phyloP scores from a whole-genome alignment of 2,797 vertebrate species.

The Cephalopachus bancanus region DNA sequence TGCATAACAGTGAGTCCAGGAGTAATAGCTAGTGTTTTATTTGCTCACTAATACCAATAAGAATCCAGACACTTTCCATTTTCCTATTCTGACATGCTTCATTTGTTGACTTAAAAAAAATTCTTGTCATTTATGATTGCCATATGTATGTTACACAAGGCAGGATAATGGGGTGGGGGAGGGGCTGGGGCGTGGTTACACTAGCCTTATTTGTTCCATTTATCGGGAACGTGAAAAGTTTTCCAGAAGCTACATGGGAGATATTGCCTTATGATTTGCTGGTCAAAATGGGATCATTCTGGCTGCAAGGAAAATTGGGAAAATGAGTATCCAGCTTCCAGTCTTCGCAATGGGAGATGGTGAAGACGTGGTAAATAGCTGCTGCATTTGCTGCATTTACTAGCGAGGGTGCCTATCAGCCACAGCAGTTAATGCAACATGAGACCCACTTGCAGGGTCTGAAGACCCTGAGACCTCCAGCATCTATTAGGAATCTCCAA shows the following conservation, averaged over 20 bases:
- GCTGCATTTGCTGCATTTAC: background rate
- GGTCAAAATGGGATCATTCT: background rate
- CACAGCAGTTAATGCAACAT: background rate
- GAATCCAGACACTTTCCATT: background rate
- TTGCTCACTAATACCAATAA: background rate
- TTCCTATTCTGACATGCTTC: slow-evolving; percentile 1
- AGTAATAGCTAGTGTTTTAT: background rate
- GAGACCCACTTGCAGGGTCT: background rate
- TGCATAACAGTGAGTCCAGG: background rate
- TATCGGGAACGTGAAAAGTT: background rate
- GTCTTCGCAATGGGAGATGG: background rate
- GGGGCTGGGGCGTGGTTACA: background rate
- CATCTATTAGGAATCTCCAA: background rate
- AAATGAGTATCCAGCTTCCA: background rate
- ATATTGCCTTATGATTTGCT: background rate
- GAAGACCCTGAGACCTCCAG: background rate
- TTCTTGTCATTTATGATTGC: background rate
- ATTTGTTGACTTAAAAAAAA: slow-evolving; percentile 5
- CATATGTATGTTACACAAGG: background rate
- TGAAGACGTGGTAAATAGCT: background rate
- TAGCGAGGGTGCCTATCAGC: background rate
- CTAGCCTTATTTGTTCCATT: slow-evolving; percentile 18
- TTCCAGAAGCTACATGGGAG: background rate
- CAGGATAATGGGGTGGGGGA: background rate
- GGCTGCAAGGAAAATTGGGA: background rate